phyloP scores from a whole-genome alignment of 2,113 vertebrate genomes.

The Triplophysa rosa region DNA sequence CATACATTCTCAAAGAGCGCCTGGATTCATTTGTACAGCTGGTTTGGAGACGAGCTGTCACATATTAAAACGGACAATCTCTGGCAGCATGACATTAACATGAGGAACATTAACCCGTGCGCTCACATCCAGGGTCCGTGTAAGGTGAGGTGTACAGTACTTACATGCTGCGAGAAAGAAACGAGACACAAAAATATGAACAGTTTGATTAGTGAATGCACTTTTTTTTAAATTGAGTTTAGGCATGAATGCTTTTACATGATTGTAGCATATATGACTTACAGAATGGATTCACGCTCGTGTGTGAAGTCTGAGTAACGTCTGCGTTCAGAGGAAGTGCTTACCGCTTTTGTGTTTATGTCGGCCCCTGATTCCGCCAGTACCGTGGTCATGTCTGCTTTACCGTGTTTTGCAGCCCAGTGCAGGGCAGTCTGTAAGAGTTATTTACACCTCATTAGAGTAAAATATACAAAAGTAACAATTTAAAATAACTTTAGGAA shows the following conservation, averaged over 20 bases:
- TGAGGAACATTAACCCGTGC: slow-evolving; percentile 42
- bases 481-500: too few relatives aligned
- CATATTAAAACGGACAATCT: background rate
- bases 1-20: slow-evolving; percentile 51
- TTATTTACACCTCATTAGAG: background rate
- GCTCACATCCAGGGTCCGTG: background rate
- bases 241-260: background rate
- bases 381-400: slow-evolving; percentile 72
- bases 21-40: slow-evolving; percentile 76
- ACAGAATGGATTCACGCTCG: too few relatives aligned
- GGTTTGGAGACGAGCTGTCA: slow-evolving; percentile 41
- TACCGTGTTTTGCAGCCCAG: slow-evolving; percentile 82
- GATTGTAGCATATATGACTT: background rate
- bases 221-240: background rate
- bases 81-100: slow-evolving; percentile 14
- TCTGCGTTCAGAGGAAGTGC: slow-evolving; percentile 39
- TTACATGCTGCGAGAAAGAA: slow-evolving; percentile 72
- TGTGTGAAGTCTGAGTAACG: background rate
- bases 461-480: background rate
- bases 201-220: slow-evolving; percentile 6
- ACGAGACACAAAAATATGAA: slow-evolving; percentile 15
- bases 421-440: slow-evolving; percentile 76
- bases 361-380: slow-evolving; percentile 73
- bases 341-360: slow-evolving; percentile 78
- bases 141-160: slow-evolving; percentile 51